Conservation (phyloP, 2,113 vertebrate species). For the Notechis scutatus region DNA sequence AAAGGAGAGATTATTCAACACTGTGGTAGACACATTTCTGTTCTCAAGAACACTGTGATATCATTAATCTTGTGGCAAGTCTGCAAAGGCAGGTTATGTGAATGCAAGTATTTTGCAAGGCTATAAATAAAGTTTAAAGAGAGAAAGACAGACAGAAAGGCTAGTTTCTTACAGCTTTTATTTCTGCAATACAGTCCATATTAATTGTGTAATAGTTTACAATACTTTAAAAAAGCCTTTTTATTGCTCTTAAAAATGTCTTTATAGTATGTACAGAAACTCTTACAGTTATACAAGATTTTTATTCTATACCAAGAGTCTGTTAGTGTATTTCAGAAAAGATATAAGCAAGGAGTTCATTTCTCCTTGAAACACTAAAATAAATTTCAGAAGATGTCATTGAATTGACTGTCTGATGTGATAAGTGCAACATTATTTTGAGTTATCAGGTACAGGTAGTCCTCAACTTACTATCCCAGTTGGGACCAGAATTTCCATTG, state of each 20-base stretch:
- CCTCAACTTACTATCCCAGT: not conserved
- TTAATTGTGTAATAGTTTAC: conserved; percentile 59
- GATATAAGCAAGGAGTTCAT: not conserved
- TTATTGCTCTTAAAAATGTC: conserved; percentile 53
- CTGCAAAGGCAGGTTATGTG: conserved; percentile 64
- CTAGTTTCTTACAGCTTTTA: conserved; percentile 54
- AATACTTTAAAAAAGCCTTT: conserved; percentile 53
- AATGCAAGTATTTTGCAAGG: conserved; percentile 70
- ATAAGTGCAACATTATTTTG: not conserved
- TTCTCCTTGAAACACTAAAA: not conserved
- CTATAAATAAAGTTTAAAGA: conserved; percentile 75
- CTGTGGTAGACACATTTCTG: conserved; percentile 68
- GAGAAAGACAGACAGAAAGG: conserved; percentile 65
- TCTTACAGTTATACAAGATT: conserved; percentile 41
- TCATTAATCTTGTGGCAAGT: conserved; percentile 74
- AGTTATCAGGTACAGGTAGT: not conserved
- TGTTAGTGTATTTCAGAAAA: conserved; percentile 17
- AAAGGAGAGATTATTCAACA: conserved; percentile 68
- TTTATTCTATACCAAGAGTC: conserved; percentile 37
- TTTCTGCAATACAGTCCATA: conserved; percentile 43
- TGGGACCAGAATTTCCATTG: not conserved
- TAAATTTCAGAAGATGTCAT: not conserved
- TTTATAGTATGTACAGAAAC: conserved; percentile 55
- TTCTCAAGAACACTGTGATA: conserved; percentile 67
- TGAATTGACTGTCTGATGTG: not conserved